Evolutionary conservation across 53 echinoderm and acorn worm genomes (phyloP), one percentile per base, ranked within the genome.

Genomic region (Patiria pectinifera): DNA sequence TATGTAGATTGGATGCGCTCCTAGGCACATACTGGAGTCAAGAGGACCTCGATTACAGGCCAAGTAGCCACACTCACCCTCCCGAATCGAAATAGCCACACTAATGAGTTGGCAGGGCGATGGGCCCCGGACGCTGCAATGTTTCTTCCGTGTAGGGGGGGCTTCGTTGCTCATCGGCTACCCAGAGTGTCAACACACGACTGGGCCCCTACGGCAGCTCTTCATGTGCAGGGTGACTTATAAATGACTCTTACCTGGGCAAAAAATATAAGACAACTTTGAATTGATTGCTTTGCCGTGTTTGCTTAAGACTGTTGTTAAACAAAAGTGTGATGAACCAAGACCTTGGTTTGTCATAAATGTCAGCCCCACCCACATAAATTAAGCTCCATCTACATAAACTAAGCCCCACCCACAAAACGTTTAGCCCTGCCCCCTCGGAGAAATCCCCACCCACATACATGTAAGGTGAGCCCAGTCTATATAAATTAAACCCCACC

Each of bases 21-120:
- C 58, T 11, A 61, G 88, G 88, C 88, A 88, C 78, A 24, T 59
- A 3, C 18, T 53, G 59, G 23, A 75, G 60, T 88, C 78, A 78
- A 88, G 88, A 78, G 88, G 19, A 11, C 78, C 61, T 76, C 14
- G 62, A 88, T 88, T 59, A 78, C 88, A 78, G 19, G 77, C 45
- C 24, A 88, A 88, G 88, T 63, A 66, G 88, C 76, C 16, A 45
- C 77, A 77, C 88, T 88, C 79, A 14, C 18, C 44, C 60, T 24
- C 61, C 77, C 46, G 45, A 88, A 78, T 87, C 78, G 87, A 76
- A 87, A 78, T 78, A 18, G 88, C 78, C 25, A 43, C 62, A 25
- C 76, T 61, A 15, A 61, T 78, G 44, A 47, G 85, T 71, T 26
- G 74, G 59, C 35, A 22, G 72, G 4, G 22, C 24, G 21, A 25